A percentile compares a stretch with the other conserved stretches of the same genome.
Evolutionary conservation across 1,140 invertebrate genomes (phyloP).

Genomic region (Frieseomelitta varia): DNA sequence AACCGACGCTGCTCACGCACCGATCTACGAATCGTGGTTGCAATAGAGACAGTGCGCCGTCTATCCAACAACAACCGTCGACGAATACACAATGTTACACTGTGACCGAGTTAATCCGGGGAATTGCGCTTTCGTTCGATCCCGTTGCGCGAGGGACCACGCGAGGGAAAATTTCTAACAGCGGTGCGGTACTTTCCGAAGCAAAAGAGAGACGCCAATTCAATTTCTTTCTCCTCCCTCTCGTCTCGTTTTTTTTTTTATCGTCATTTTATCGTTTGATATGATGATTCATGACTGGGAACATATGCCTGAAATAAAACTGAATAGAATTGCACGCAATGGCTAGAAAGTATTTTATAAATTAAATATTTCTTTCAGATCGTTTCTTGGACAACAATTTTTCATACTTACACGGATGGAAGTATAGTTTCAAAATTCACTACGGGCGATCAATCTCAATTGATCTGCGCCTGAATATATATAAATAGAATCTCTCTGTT

Average conservation of each 20-base stretch:
- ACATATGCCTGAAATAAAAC: not conserved
- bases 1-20: not conserved
- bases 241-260: not conserved
- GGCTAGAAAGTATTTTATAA: not conserved
- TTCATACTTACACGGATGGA: not conserved
- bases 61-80: no score
- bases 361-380: not conserved
- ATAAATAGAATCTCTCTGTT: not conserved
- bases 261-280: not conserved
- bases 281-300: not conserved
- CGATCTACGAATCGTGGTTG: constrained; percentile 35
- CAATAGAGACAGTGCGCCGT: not conserved
- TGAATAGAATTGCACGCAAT: not conserved
- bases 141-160: not conserved
- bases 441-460: not conserved
- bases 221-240: not conserved
- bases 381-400: not conserved
- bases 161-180: constrained; percentile 8
- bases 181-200: not conserved
- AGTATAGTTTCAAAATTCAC: not conserved
- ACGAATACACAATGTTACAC: not conserved
- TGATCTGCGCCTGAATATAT: not conserved
- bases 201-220: not conserved
- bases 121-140: constrained; percentile 18
- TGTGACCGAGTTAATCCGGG: not conserved